These are phyloP conservation scores for Gallinago stenura DNA, from an alignment of 2,797 vertebrate species.

Conservation along the genomic window DNA sequence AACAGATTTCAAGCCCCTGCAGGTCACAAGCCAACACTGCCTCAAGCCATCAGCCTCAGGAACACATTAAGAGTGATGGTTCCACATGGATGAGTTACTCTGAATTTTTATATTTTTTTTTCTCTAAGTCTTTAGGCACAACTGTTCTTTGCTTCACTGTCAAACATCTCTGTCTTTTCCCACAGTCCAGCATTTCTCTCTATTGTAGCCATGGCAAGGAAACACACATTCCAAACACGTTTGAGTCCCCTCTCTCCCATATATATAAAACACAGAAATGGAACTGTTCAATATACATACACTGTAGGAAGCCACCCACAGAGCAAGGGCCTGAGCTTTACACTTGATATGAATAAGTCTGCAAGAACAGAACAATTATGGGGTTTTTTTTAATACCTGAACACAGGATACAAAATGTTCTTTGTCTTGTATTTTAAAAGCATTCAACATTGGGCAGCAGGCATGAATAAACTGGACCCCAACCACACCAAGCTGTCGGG, in stretches of 20 bases:
- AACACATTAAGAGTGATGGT: conserved; percentile 38
- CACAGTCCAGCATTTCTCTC: conserved; percentile 44
- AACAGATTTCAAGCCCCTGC: neutral
- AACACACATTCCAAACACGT: conserved; percentile 53
- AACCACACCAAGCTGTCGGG: neutral
- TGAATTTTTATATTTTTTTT: neutral
- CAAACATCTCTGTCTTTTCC: conserved; percentile 34
- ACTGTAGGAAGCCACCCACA: conserved; percentile 66
- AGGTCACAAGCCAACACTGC: neutral
- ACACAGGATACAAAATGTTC: conserved; percentile 42
- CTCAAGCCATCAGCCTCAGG: conserved; percentile 17
- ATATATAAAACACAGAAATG: conserved; percentile 62
- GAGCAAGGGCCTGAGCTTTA: conserved; percentile 39
- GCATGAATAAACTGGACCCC: neutral
- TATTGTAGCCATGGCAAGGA: conserved; percentile 65
- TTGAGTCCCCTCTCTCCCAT: conserved; percentile 17
- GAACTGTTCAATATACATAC: conserved; percentile 55
- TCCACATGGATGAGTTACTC: conserved; percentile 33
- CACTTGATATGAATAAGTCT: conserved; percentile 29
- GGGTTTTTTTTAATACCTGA: conserved; percentile 3
- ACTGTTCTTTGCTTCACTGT: conserved; percentile 42
- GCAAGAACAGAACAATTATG: neutral
- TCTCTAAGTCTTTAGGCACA: neutral
- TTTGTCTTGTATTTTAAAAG: conserved; percentile 48
- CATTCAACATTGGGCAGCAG: neutral